Conservation (phyloP, 37 sponge, comb jelly and placozoan species). For the Halisarca cf. caerulea region DNA sequence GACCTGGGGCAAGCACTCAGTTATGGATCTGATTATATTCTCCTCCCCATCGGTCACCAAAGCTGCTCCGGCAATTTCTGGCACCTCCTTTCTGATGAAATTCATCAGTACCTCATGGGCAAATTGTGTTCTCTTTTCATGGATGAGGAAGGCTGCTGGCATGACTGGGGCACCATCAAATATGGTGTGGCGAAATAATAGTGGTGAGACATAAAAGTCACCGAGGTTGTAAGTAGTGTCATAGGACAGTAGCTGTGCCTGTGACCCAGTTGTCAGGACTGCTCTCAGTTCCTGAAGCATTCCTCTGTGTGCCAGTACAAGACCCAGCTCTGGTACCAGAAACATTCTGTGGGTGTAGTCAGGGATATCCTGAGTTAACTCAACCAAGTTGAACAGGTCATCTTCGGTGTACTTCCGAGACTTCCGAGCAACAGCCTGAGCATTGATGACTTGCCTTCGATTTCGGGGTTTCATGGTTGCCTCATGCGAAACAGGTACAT, state of each 20-base stretch:
- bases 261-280: background rate
- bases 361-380: background rate
- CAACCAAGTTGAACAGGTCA: slow-evolving; percentile 15
- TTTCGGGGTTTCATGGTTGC: slow-evolving; percentile 11
- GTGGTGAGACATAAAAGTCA: slow-evolving; percentile 18
- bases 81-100: slow-evolving; percentile 1
- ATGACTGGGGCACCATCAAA: slow-evolving; percentile 28
- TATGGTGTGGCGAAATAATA: slow-evolving; percentile 4
- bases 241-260: background rate
- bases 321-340: slow-evolving; percentile 1
- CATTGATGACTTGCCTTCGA: background rate
- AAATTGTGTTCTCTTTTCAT: background rate
- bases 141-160: slow-evolving; percentile 15
- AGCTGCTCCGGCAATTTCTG: background rate
- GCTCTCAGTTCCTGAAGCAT: slow-evolving; percentile 9
- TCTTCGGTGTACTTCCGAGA: background rate
- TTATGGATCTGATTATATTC: background rate
- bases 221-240: slow-evolving; percentile 15
- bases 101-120: slow-evolving; percentile 23
- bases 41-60: slow-evolving; percentile 8
- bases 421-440: background rate
- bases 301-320: slow-evolving; percentile 16
- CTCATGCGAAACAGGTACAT: slow-evolving; percentile 6
- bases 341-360: slow-evolving; percentile 18
- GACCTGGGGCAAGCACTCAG: background rate